Base-by-base conservation (phyloP, 2,113 vertebrate genomes). In the Mormyrus lacerda region DNA sequence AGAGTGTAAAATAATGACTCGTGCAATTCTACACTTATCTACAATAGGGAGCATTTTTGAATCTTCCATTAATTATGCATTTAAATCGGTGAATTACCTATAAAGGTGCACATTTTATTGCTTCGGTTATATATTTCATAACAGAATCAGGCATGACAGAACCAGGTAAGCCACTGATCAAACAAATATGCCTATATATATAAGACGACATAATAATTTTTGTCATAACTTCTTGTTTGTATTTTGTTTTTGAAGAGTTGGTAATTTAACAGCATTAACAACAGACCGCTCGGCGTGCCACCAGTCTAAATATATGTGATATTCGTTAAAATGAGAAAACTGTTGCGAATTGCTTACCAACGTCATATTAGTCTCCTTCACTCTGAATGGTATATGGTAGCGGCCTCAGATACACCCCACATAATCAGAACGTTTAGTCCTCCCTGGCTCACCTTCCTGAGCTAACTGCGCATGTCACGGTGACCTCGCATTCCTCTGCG, bases 351-450 rank as follows among this genome's bases (percentile, higher is more conserved):
- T 83, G 79, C 79, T 88, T 50, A 88, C 44, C 87, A 31, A 88
- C 0, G n/a, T 85, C 8, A n/a, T 17, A 61, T 31, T 50, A 90
- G 93, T 93, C 93, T 92, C 92, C 92, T 93, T 92, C 91, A 48
- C 90, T 92, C 9, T 90, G 93, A 90, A 92, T 48, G 92, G 91
- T 92, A 11, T 65, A 92, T 89, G 92, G 88, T 91, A 91, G 90
- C 91, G 90, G 47, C 51, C 89, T 48, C 35, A 31, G 31, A 35
- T 76, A 17, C 3, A 76, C 35, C 13, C 69, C 69, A 13, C 27
- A 39, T 19, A 79, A 79, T 7, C 5, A 79, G 5, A 5, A 35
- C 10, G 1, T 0, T 7, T 0, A 21, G 21, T 21, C 50, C 9
- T 15, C 65, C 4, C 69, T 13, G 17, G 73, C 45, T 69, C 45